Evolutionary conservation across 1,140 invertebrate genomes (phyloP).

Genomic region (Papilio dardanus): DNA sequence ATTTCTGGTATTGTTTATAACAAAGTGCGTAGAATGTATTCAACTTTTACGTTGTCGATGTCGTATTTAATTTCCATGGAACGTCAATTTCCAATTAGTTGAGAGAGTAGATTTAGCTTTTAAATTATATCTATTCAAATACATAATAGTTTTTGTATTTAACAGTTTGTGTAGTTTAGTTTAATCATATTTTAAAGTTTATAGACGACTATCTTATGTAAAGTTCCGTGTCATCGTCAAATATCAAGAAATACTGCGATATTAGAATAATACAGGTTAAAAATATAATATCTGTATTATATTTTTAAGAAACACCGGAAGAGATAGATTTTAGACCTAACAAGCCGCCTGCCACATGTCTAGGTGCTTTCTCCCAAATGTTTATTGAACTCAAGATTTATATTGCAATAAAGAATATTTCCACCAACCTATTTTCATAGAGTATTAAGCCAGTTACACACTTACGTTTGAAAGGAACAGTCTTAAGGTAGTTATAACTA

Average conservation of each 20-base stretch:
- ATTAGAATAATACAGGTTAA: not conserved
- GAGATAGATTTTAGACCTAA: not conserved
- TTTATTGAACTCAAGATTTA: constrained; percentile 10
- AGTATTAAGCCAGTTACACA: not conserved
- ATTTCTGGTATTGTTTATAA: constrained; percentile 3
- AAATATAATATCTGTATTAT: not conserved
- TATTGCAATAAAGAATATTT: constrained; percentile 12
- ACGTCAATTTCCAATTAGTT: not conserved
- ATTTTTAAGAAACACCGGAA: constrained; percentile 5
- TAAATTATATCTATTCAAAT: not conserved
- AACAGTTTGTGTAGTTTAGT: not conserved
- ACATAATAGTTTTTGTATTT: not conserved
- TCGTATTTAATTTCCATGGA: not conserved
- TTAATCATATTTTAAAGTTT: not conserved
- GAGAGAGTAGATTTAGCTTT: not conserved
- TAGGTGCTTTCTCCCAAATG: not conserved
- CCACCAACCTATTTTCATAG: not conserved
- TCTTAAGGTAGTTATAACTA: not conserved
- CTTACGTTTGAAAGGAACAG: not conserved
- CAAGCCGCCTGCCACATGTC: not conserved
- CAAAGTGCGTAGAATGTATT: not conserved
- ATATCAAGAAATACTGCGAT: too few relatives aligned
- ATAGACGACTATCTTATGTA: not conserved
- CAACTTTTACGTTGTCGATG: not conserved
- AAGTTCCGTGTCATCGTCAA: not conserved